Conservation (phyloP, 2,888 invertebrate species). For the Dolichopus griseipennis region DNA sequence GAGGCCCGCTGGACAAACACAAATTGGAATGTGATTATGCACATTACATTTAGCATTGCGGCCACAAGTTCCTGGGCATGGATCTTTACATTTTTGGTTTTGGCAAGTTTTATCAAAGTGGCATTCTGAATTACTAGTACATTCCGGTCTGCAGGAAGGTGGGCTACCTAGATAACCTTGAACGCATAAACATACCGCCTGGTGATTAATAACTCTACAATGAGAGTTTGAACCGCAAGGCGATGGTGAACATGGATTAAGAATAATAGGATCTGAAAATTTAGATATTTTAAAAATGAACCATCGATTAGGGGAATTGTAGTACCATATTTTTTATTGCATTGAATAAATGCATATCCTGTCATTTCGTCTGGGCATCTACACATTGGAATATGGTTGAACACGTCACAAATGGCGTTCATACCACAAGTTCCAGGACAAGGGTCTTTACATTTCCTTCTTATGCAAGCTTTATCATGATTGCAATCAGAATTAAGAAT, state of each 20-base stretch:
- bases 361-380: conserved; percentile 53
- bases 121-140: conserved; percentile 54
- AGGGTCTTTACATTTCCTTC: conserved; percentile 74
- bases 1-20: conserved; percentile 54
- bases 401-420: conserved; percentile 66
- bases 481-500: conserved; percentile 79
- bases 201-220: conserved; percentile 62
- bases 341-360: conserved; percentile 55
- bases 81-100: conserved; percentile 51
- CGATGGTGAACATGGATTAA: conserved; percentile 57
- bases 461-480: conserved; percentile 70
- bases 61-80: conserved; percentile 56
- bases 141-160: conserved; percentile 64
- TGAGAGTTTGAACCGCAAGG: conserved; percentile 75
- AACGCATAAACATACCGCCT: conserved; percentile 64
- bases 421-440: conserved; percentile 74
- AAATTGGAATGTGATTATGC: conserved; percentile 50
- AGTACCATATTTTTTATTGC: conserved; percentile 34
- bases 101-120: conserved; percentile 51
- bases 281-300: too few relatives aligned
- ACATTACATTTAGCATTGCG: conserved; percentile 51
- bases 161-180: conserved; percentile 64
- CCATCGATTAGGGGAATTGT: conserved; percentile 1
- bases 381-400: conserved; percentile 61
- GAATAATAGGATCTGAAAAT: conserved; percentile 38